Conservation (phyloP, 92 coral and sea anemone species). For the Umimayanthus kanabou region DNA sequence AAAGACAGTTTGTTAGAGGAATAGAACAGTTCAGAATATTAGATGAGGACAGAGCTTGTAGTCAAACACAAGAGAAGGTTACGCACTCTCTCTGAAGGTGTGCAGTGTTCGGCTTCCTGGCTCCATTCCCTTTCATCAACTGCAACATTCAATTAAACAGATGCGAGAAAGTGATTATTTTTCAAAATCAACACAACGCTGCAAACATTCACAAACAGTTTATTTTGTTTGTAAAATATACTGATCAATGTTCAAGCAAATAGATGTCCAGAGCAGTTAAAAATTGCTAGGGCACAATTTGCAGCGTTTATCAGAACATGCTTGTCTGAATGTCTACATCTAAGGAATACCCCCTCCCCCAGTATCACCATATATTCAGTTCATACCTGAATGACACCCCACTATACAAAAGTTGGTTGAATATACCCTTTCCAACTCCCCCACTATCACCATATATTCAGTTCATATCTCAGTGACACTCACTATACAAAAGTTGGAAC, state of each 20-base stretch:
- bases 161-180: neutral
- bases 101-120: slow-evolving; percentile 65
- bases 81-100: slow-evolving; percentile 94
- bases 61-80: neutral
- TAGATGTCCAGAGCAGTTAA: neutral
- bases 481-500: too few species aligned
- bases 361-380: too few species aligned
- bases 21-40: too few species aligned
- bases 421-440: neutral
- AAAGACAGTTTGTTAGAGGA: too few species aligned
- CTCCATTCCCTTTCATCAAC: slow-evolving; percentile 72
- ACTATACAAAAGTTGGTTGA: too few species aligned
- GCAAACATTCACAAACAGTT: neutral
- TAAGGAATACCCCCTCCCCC: too few species aligned
- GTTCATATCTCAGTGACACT: too few species aligned
- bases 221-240: neutral
- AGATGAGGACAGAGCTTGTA: too few species aligned
- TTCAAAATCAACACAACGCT: neutral
- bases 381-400: too few species aligned
- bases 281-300: neutral
- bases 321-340: too few species aligned
- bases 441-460: too few species aligned
- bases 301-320: too few species aligned
- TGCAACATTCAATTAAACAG: slow-evolving; percentile 39
- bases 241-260: neutral